Base-by-base conservation (phyloP, 2,888 invertebrate genomes). In the Phytoseiulus persimilis region DNA sequence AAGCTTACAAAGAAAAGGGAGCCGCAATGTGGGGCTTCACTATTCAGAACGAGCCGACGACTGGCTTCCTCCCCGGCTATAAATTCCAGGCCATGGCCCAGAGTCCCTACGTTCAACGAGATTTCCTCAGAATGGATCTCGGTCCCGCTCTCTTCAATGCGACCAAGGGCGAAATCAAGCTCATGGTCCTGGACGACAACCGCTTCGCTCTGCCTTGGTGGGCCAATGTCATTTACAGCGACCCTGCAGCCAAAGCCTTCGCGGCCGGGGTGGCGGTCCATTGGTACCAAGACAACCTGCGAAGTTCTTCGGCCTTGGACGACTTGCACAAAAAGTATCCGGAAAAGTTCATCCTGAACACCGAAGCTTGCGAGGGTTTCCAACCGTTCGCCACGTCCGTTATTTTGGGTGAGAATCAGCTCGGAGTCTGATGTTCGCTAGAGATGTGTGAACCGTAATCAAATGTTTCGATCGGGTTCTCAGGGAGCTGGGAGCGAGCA, bases 31-130 rank as follows among this genome's bases (percentile, higher is more conserved):
- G 97, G 97, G 96, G 95, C 0, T 93, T 97, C 65, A 96, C 97
- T 0, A 95, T 96, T 0, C 96, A 96, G 39, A 98, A 98, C 92
- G 97, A 98, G 92, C 97, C 98, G 0, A 92, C 93, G 95, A 83
- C 92, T 90, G 93, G 93, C 0, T 91, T 92, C n/a, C 90, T 92
- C 14, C 91, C 91, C 2, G n/a, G n/a, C n/a, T 87, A 39, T 32
- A 32, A 32, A 87, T 87, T 32, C 33, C 87, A 87, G 31, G 33
- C 87, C 32, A 87, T 87, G 87, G 31, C 87, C n/a, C 28, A 32
- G 87, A 87, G 87, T 18, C 87, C 87, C 0, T 91, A 92, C 83
- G 91, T 91, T 28, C 93, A 95, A 94, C 94, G 95, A 45, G 93
- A 94, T 90, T 97, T 95, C 94, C 93, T 96, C 0, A 94, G 93